A percentile compares a stretch with the other conserved stretches of the same genome.
Conservation (phyloP, 2,113 vertebrate species). For the Marmota flaviventris region DNA sequence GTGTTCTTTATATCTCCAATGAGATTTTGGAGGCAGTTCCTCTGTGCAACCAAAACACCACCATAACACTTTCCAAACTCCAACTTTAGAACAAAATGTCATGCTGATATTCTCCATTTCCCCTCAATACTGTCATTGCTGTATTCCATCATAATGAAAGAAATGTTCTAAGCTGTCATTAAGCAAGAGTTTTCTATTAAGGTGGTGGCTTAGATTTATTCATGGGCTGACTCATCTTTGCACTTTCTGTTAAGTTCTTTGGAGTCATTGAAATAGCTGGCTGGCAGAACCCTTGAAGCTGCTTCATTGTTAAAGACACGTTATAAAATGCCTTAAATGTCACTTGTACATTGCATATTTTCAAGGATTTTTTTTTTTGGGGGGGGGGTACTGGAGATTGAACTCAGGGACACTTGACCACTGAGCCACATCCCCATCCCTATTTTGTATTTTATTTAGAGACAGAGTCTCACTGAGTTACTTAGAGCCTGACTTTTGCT, state of each 20-base stretch:
- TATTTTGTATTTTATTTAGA: too few species aligned
- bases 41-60: neutral
- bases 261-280: neutral
- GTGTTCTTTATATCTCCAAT: neutral
- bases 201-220: neutral
- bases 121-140: neutral
- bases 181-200: neutral
- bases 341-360: neutral
- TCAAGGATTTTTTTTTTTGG: neutral
- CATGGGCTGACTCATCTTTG: neutral
- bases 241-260: conserved; percentile 33
- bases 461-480: too few species aligned
- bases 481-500: too few species aligned
- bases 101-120: neutral
- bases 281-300: neutral
- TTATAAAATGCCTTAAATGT: conserved; percentile 31
- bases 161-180: neutral
- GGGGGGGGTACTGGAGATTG: too few species aligned
- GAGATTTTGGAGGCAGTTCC: neutral
- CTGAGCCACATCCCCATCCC: too few species aligned
- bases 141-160: neutral
- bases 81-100: neutral
- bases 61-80: neutral
- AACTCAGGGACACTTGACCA: too few species aligned
- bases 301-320: conserved; percentile 9